Evolutionary conservation across 2,113 vertebrate species (phyloP).

Genomic region (Menidia beryllina): DNA sequence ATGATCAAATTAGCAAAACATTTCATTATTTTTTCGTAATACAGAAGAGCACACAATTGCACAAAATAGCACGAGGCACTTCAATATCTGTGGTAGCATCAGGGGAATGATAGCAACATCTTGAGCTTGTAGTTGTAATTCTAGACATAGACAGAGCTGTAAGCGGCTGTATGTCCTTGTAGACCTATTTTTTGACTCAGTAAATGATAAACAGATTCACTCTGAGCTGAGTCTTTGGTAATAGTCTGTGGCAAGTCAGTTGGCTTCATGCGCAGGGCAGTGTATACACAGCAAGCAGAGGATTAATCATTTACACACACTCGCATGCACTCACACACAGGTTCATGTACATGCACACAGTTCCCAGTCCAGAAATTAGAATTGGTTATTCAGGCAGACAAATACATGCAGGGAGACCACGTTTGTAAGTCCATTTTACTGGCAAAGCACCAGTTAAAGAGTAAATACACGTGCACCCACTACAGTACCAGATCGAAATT

Average conservation of each 20-base stretch:
- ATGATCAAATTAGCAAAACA: too few species aligned
- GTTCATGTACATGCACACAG: slow-evolving; percentile 28
- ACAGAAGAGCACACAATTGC: slow-evolving; percentile 14
- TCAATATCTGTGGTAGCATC: slow-evolving; percentile 1
- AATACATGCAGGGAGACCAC: not conserved
- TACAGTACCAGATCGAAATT: not conserved
- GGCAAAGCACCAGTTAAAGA: slow-evolving; percentile 6
- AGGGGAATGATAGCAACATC: not conserved
- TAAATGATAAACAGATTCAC: slow-evolving; percentile 9
- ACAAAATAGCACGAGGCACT: slow-evolving; percentile 8
- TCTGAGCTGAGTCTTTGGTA: slow-evolving; percentile 19
- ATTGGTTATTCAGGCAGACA: slow-evolving; percentile 30
- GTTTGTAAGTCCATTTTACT: not conserved
- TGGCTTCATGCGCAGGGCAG: slow-evolving; percentile 49
- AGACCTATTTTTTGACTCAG: not conserved
- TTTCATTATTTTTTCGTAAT: too few species aligned
- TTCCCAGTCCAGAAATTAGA: slow-evolving; percentile 28
- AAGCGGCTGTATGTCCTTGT: not conserved
- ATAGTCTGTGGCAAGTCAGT: slow-evolving; percentile 29
- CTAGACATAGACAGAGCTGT: not conserved
- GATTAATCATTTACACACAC: slow-evolving; percentile 70
- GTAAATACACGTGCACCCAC: not conserved
- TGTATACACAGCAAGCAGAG: slow-evolving; percentile 21
- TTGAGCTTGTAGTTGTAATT: not conserved
- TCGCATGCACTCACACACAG: slow-evolving; percentile 20